Evolutionary conservation across 2,113 vertebrate genomes (phyloP).

Genomic region (Rafetus swinhoei): DNA sequence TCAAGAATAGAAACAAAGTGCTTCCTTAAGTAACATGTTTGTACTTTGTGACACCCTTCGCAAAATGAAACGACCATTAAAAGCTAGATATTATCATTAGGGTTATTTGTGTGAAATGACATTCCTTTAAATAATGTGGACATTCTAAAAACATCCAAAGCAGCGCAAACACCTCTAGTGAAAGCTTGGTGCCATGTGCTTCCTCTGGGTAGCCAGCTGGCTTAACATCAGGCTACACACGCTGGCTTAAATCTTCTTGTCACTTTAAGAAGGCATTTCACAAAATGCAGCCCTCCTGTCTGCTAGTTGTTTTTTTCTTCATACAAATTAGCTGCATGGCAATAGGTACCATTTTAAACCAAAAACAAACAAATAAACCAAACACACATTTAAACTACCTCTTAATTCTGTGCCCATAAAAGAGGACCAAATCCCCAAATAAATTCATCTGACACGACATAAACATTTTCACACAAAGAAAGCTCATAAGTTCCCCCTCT

Average conservation of each 20-base stretch:
- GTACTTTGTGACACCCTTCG: background rate
- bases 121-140: background rate
- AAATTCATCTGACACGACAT: too few relatives aligned
- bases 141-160: background rate
- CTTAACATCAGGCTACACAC: background rate
- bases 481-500: too few relatives aligned
- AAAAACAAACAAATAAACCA: background rate
- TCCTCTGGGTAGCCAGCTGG: background rate
- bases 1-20: background rate
- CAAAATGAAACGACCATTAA: background rate
- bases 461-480: too few relatives aligned
- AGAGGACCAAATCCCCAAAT: background rate
- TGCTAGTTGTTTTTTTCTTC: background rate
- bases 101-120: background rate
- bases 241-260: background rate
- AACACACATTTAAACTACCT: background rate
- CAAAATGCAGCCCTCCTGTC: background rate
- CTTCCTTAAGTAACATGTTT: background rate
- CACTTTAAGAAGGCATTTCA: background rate
- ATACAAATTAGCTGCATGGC: accelerated
- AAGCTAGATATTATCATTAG: background rate
- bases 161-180: background rate
- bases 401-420: background rate
- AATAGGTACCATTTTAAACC: background rate
- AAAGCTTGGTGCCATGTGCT: background rate